Evolutionary conservation across 2,888 invertebrate species (phyloP), one percentile per base, ranked within the genome.

Genomic region (Acrobasis consociella): DNA sequence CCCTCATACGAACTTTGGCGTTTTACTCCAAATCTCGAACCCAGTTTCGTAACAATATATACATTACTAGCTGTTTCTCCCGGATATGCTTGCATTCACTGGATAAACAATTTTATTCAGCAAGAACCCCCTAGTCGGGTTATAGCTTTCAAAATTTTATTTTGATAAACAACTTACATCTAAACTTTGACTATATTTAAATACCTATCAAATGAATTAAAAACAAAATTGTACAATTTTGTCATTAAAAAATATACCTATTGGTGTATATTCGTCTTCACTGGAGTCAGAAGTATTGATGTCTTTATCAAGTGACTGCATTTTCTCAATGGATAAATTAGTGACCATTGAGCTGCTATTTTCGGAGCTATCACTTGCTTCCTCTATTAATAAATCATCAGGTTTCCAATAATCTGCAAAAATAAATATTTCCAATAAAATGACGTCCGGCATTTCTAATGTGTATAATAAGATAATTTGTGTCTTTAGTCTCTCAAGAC

Each of bases 191-290:
- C n/a, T n/a, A n/a, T n/a, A n/a, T n/a, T 55, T 16, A 39, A 10
- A 39, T 10, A 10, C 1, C 9, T 39, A 9, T 39, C 0, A 11
- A 42, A 42, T 11, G 42, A 10, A 0, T 10, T 10, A 10, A 42
- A 2, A 42, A 42, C n/a, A n/a, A n/a, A n/a, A n/a, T n/a, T n/a
- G n/a, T 42, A 42, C 11, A 10, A 16, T 51, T 22, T 13, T 13
- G 5, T n/a, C 15, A 49, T 13, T 13, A 42, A 15, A 37, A 10
- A 55, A 10, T 13, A 56, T 58, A 63, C 90, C 85, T 77, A 83
- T 72, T 64, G 91, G 92, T 73, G 90, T 90, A 72, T 92, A 92
- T 81, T 92, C 91, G 80, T 92, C 91, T 77, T 87, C 91, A 85
- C 91, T 91, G 58, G 90, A 89, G 69, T 92, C 91, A 63, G 91